Conservation (phyloP, 2,888 invertebrate genomes). For the Rutpela maculata region DNA sequence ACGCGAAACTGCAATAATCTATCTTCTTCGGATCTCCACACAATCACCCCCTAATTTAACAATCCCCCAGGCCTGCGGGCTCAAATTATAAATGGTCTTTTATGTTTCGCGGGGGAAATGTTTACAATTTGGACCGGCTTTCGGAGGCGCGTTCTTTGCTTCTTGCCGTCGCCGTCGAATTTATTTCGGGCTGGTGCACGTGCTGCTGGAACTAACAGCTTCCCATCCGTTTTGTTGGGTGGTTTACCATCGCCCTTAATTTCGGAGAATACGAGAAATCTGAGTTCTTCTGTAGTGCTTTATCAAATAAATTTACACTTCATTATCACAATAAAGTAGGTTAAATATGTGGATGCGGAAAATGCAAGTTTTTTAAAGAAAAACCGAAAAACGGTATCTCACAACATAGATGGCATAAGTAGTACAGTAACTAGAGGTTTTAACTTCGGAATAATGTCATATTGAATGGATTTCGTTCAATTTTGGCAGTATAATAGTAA, state of each 20-base stretch:
- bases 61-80: constrained; percentile 2
- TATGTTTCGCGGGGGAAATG: neutral
- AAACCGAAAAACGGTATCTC: too few relatives aligned
- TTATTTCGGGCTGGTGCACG: neutral
- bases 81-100: constrained; percentile 5
- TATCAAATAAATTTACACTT: too few relatives aligned
- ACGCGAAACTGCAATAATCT: constrained; percentile 18
- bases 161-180: neutral
- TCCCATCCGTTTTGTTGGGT: neutral
- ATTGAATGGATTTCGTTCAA: too few relatives aligned
- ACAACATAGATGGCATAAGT: too few relatives aligned
- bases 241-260: neutral
- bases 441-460: too few relatives aligned
- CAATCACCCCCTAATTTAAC: constrained; percentile 17
- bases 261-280: neutral
- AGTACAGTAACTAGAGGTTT: too few relatives aligned
- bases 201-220: neutral
- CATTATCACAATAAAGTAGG: too few relatives aligned
- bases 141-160: constrained; percentile 1
- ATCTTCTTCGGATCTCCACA: constrained; percentile 19
- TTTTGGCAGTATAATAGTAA: too few relatives aligned
- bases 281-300: too few relatives aligned
- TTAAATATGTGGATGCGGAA: too few relatives aligned
- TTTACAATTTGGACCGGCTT: constrained; percentile 4
- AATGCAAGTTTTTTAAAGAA: too few relatives aligned